Evolutionary conservation across 2,888 invertebrate genomes (phyloP).

Genomic region (Rhagonycha lutea): DNA sequence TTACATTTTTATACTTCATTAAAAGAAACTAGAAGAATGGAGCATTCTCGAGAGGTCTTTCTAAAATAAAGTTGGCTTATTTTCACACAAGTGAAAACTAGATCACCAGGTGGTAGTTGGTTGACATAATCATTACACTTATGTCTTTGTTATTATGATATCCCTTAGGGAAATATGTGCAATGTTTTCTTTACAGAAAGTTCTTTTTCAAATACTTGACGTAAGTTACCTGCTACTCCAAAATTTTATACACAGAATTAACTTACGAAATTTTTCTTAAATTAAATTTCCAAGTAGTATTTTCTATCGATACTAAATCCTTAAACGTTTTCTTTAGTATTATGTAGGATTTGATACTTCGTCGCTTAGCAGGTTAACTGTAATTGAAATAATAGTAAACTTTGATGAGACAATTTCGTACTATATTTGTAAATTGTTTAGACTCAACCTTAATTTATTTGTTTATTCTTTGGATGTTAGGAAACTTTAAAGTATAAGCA

Average conservation of each 20-base stretch:
- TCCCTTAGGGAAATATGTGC: neutral
- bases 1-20: neutral
- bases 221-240: neutral
- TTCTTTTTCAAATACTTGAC: neutral
- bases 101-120: neutral
- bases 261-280: no score
- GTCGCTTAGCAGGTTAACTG: neutral
- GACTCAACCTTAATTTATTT: no score
- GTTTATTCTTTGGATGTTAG: no score
- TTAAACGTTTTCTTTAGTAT: no score
- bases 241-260: neutral
- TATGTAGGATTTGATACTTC: neutral
- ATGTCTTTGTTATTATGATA: neutral
- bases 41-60: neutral
- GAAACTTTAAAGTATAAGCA: no score
- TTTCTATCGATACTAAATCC: neutral
- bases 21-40: neutral
- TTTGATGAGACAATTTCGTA: neutral
- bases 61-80: neutral
- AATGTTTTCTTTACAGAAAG: neutral
- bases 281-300: neutral
- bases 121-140: neutral
- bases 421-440: neutral
- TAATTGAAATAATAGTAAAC: neutral
- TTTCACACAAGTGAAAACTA: neutral